phyloP scores from a whole-genome alignment of 2,888 invertebrate species.

The Peribatodes rhomboidaria region DNA sequence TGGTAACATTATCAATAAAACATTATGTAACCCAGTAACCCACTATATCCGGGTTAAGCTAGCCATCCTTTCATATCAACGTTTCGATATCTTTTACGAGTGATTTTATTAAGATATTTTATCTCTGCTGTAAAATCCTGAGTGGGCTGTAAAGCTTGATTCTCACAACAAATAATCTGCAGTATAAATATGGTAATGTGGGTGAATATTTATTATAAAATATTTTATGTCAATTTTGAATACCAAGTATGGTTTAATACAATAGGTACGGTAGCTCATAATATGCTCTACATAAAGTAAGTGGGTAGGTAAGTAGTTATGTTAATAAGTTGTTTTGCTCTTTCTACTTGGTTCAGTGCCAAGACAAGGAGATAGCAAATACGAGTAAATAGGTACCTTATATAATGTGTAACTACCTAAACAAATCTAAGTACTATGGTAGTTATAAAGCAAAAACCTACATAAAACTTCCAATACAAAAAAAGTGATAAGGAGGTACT shows the following conservation, averaged over 20 bases:
- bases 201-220: conserved; percentile 4
- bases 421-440: too few relatives aligned
- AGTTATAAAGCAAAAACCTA: too few relatives aligned
- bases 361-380: not conserved
- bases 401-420: not conserved
- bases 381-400: conserved; percentile 1
- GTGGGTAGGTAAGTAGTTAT: not conserved
- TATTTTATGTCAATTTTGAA: not conserved
- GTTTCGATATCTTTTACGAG: conserved; percentile 44
- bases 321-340: conserved; percentile 4
- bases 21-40: conserved; percentile 22
- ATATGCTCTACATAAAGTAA: not conserved
- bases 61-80: conserved; percentile 32
- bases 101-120: conserved; percentile 43
- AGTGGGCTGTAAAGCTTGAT: conserved; percentile 34
- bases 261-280: not conserved
- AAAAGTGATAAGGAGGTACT: too few relatives aligned
- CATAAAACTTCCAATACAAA: too few relatives aligned
- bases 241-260: not conserved
- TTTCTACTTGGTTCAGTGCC: conserved; percentile 7
- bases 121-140: conserved; percentile 36
- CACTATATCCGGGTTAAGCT: conserved; percentile 31
- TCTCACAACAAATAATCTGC: conserved; percentile 28
- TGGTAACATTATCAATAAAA: conserved; percentile 32
- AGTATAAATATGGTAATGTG: conserved; percentile 14